Percentiles rank a stretch among this genome's conserved stretches.
Evolutionary conservation across 2,797 vertebrate genomes (phyloP).

Genomic region (Loris lydekkerianus): DNA sequence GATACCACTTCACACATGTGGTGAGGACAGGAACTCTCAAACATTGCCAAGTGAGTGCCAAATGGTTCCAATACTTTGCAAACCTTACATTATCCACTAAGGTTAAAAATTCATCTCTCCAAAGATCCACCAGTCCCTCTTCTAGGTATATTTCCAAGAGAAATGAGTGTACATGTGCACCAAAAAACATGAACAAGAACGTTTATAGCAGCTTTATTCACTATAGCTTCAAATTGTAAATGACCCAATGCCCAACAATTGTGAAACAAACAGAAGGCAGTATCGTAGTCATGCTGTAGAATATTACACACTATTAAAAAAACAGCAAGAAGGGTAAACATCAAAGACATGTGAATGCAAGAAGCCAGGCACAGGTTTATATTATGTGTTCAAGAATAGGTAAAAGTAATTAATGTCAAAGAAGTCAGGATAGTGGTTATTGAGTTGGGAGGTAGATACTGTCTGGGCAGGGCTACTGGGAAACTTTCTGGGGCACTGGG

Average conservation of each 20-base stretch:
- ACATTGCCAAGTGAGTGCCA: background rate
- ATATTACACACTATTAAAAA: background rate
- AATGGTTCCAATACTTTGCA: background rate
- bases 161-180: background rate
- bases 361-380: background rate
- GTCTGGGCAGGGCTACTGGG: background rate
- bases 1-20: fast-evolving
- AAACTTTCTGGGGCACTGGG: background rate
- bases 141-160: background rate
- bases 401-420: background rate
- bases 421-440: background rate
- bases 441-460: background rate
- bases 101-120: background rate
- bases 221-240: background rate
- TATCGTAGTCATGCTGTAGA: background rate
- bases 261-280: background rate
- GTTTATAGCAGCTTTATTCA: background rate
- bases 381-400: background rate
- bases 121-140: background rate
- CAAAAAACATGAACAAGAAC: background rate
- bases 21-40: background rate
- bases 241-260: background rate
- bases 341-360: background rate
- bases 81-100: background rate
- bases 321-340: background rate